Conservation (phyloP, 2,888 invertebrate species). For the Helicoverpa assulta region DNA sequence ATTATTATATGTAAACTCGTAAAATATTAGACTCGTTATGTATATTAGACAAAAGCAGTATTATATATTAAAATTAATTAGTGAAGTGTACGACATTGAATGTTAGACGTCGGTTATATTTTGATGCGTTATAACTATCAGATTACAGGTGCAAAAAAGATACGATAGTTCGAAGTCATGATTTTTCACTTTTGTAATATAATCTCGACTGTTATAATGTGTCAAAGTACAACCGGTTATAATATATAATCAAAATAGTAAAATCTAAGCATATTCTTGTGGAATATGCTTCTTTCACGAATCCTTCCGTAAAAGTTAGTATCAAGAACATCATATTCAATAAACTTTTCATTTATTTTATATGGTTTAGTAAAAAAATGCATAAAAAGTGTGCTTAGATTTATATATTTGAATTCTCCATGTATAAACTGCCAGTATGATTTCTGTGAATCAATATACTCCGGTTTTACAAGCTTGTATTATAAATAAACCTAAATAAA, state of each 20-base stretch:
- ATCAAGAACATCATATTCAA: not conserved
- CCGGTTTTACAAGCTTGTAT: slow-evolving; percentile 12
- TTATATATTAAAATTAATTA: slow-evolving; percentile 42
- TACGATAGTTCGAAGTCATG: too few species aligned
- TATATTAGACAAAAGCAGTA: slow-evolving; percentile 36
- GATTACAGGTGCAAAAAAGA: too few species aligned
- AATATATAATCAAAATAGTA: not conserved
- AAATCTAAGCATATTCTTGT: slow-evolving; percentile 27
- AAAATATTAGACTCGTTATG: not conserved
- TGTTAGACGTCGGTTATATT: not conserved
- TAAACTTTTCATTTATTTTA: not conserved
- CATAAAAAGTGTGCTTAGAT: slow-evolving; percentile 24
- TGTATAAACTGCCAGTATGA: slow-evolving; percentile 27
- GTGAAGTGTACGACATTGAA: slow-evolving; percentile 16
- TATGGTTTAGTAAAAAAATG: not conserved
- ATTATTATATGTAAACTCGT: slow-evolving; percentile 9
- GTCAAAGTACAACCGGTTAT: not conserved
- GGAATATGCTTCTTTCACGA: too few species aligned
- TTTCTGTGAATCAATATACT: slow-evolving; percentile 6
- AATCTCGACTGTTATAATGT: not conserved
- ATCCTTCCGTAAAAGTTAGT: too few species aligned
- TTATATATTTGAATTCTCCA: not conserved
- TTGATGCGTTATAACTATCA: not conserved
- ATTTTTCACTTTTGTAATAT: too few species aligned
- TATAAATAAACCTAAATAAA: slow-evolving; percentile 7